Percentiles rank a stretch among this genome's conserved stretches.
These are phyloP conservation scores for Lerista edwardsae DNA, from an alignment of 2,797 vertebrate species.

Conservation along the genomic window DNA sequence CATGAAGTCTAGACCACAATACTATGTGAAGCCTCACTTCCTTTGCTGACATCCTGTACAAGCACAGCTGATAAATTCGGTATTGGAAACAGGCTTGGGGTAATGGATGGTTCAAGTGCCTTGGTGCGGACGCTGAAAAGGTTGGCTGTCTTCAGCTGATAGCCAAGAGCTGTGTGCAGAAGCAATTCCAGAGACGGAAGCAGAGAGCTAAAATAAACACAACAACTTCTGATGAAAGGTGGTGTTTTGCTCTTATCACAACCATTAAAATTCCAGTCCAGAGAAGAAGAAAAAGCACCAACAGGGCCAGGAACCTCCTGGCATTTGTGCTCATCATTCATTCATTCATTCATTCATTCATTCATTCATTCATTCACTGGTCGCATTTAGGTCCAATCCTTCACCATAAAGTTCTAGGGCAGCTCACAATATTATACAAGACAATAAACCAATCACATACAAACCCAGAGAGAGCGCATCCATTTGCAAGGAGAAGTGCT, in stretches of 20 bases:
- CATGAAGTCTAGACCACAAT: constrained; percentile 25
- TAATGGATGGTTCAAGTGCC: constrained; percentile 63
- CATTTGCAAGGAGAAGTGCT: too few species aligned
- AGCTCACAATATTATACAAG: not conserved
- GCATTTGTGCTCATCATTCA: constrained; percentile 52
- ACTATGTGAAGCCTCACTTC: constrained; percentile 11
- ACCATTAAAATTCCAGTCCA: constrained; percentile 73
- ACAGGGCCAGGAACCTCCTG: constrained; percentile 41
- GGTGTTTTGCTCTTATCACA: constrained; percentile 18
- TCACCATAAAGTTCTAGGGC: not conserved
- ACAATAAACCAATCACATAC: too few species aligned
- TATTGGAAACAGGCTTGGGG: fast-evolving
- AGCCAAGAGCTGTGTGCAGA: constrained; percentile 31
- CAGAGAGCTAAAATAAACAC: constrained; percentile 64
- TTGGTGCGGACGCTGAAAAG: constrained; percentile 63
- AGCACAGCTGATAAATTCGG: constrained; percentile 57
- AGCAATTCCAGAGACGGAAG: constrained; percentile 47
- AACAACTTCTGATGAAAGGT: constrained; percentile 65
- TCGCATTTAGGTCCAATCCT: too few species aligned
- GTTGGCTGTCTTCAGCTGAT: constrained; percentile 61
- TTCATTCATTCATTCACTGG: too few species aligned
- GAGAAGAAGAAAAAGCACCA: constrained; percentile 23
- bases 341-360: not conserved
- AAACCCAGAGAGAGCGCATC: not conserved
- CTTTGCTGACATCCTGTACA: constrained; percentile 47